Evolutionary conservation across 2,888 invertebrate genomes (phyloP).

Genomic region (Euzophera pinguis): DNA sequence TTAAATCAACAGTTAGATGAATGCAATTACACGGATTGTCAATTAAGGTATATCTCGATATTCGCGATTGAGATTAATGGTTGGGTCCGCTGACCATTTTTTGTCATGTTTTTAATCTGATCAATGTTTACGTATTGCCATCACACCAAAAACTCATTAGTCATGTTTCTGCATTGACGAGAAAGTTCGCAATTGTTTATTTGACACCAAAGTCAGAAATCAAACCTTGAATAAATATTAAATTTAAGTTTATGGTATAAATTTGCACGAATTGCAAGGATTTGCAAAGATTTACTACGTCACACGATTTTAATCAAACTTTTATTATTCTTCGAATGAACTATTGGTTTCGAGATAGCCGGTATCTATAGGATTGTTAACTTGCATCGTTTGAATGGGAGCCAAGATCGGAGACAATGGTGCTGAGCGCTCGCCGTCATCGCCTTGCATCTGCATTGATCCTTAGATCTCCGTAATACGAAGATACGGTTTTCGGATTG

Average conservation of each 20-base stretch:
- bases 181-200: too few species aligned
- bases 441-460: slow-evolving; percentile 19
- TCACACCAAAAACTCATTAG: slow-evolving; percentile 17
- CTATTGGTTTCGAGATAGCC: slow-evolving; percentile 1
- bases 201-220: too few species aligned
- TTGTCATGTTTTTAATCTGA: slow-evolving; percentile 20
- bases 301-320: not conserved
- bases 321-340: not conserved
- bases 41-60: slow-evolving; percentile 38
- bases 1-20: slow-evolving; percentile 61
- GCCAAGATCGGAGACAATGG: slow-evolving; percentile 17
- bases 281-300: not conserved
- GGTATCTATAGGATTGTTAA: slow-evolving; percentile 8
- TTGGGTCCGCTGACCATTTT: slow-evolving; percentile 24
- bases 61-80: slow-evolving; percentile 35
- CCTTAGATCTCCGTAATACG: not conserved
- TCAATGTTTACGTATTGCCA: slow-evolving; percentile 16
- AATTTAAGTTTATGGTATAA: too few species aligned
- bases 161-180: slow-evolving; percentile 2
- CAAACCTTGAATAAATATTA: too few species aligned
- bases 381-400: slow-evolving; percentile 10
- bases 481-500: not conserved
- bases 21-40: slow-evolving; percentile 49
- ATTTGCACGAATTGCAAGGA: too few species aligned
- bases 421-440: slow-evolving; percentile 30